Base-by-base conservation (phyloP, 2,888 invertebrate species). In the Habroteleia sp. region DNA sequence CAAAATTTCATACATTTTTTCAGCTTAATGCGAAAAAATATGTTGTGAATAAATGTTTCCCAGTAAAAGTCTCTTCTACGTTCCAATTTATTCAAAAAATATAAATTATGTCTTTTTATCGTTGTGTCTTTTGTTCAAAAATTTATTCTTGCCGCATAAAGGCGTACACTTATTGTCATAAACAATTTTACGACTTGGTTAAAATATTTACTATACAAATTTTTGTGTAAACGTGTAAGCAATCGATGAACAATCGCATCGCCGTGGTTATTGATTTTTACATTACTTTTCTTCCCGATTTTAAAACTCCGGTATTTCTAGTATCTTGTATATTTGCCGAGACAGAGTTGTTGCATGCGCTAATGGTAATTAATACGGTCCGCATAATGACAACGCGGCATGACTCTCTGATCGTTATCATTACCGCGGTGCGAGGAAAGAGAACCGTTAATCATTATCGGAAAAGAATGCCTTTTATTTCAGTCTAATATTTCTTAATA, bases 311-410 rank as follows among this genome's bases (percentile, higher is more conserved):
- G n/a, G n/a, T n/a, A n/a, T n/a, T n/a, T n/a, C n/a, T n/a, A n/a
- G n/a, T n/a, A n/a, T n/a, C n/a, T 13, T 14, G 42, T 10, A 33
- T 42, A 56, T 42, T 56, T 54, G 3, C 17, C 35, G 8, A 16
- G 54, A 41, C n/a, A 11, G n/a, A n/a, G n/a, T 29, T 20, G 3
- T 25, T 25, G 16, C 29, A 56, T 33, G 31, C 16, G 7, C n/a
- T 77, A 82, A 80, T 76, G 77, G 81, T 81, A 83, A 82, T 83
- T 83, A 82, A 83, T 81, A 77, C 76, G 48, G 74, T 76, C 60
- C 39, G 63, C 31, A 56, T 65, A 79, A 81, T 77, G 76, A 73
- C 73, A 69, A 66, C 68, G 65, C 66, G 54, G 76, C 66, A 74
- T 65, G 66, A 74, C 74, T 74, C 72, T 48, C 50, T 73, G 79